Base-by-base conservation (phyloP, 2,113 vertebrate species). In the Oostethus manadensis region DNA sequence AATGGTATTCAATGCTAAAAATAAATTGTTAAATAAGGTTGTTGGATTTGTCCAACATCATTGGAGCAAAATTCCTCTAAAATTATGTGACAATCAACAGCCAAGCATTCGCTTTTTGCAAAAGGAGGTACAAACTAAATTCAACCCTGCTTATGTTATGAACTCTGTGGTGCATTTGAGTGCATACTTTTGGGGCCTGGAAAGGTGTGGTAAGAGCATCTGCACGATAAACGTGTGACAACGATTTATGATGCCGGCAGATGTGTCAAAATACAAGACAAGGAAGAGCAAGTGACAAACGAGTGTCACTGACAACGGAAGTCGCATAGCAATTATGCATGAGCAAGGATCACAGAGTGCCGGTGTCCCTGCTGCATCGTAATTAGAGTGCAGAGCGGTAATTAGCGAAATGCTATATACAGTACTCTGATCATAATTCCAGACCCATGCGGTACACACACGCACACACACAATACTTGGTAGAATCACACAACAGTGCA, bases 381-480 rank as follows among this genome's bases (percentile, higher is more conserved):
- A 84, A 84, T 87, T 79, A 83, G 78, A 79, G 61, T 71, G 74
- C 2, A 5, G 60, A 82, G 42, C 56, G 44, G 75, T 86, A 86
- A 87, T 87, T 82, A 82, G 77, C 64, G 57, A 71, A 85, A 85
- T 78, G 59, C 81, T 82, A 83, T 82, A 84, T 77, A 74, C 78
- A 76, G 74, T 62, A 65, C 71, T 62, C 70, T 71, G 72, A 80
- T 77, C 64, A 72, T 64, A 70, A 80, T 81, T 72, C 71, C 60
- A 51, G 50, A 51, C 58, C 33, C n/a, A 43, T 46, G 56, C 42
- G 8, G 23, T 13, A 22, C 21, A 13, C 53, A 58, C 55, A 44
- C 38, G 17, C 48, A n/a, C 47, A 33, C 16, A 10, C 60, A 55
- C 17, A 79, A 62, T 77, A 78, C 58, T 51, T 16, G 33, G 63